phyloP scores from a whole-genome alignment of 2,113 vertebrate genomes.

The Dicaeum eximium region DNA sequence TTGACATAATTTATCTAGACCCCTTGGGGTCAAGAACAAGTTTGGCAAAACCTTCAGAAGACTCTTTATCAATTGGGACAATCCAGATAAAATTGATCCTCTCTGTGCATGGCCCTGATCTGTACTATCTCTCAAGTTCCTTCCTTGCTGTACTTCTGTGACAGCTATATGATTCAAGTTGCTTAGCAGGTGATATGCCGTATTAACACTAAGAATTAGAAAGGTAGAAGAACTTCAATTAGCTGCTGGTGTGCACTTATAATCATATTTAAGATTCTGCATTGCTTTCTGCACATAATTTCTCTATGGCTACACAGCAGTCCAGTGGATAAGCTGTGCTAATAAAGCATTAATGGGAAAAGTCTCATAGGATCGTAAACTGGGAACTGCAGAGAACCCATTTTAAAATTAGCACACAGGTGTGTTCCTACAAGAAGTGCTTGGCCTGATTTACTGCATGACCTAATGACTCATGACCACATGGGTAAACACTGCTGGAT shows the following conservation, averaged over 20 bases:
- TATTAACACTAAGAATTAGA: background rate
- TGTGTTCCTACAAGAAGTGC: background rate
- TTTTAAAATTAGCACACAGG: background rate
- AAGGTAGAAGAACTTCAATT: background rate
- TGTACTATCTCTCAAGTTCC: background rate
- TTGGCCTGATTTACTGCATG: background rate
- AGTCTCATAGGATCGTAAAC: background rate
- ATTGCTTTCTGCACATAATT: background rate
- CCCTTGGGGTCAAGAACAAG: background rate
- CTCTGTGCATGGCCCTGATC: background rate
- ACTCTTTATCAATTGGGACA: background rate
- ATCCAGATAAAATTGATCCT: background rate
- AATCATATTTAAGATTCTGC: background rate
- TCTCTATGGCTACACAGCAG: background rate
- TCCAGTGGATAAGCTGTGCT: background rate
- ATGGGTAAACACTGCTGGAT: background rate
- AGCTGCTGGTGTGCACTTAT: background rate
- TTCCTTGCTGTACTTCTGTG: background rate
- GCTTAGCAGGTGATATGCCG: background rate
- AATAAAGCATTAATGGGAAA: background rate
- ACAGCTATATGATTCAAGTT: background rate
- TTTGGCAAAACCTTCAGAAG: background rate
- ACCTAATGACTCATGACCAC: background rate
- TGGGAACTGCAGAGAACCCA: background rate
- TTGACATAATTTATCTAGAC: background rate